Evolutionary conservation across 2,888 invertebrate genomes (phyloP).

Genomic region (Eubasilissa splendida): DNA sequence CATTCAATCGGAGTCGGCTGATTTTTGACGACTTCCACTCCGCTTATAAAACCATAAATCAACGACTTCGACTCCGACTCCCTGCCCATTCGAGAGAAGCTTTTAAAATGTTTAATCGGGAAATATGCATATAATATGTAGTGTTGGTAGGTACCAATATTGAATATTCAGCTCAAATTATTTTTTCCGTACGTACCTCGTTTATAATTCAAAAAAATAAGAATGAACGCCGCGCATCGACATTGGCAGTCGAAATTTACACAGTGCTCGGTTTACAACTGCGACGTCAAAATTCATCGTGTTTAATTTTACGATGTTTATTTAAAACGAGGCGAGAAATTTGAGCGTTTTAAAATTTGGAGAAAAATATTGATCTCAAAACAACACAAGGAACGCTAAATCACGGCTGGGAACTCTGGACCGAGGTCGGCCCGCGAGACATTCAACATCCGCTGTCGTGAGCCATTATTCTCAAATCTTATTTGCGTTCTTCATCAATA

Average conservation of each 20-base stretch:
- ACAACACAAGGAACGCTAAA: neutral
- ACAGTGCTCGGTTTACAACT: neutral
- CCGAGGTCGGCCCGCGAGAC: slow-evolving; percentile 5
- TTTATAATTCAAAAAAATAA: too few relatives aligned
- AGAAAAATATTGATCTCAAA: neutral
- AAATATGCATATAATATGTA: too few relatives aligned
- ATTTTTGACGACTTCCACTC: too few relatives aligned
- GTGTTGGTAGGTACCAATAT: too few relatives aligned
- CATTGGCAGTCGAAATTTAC: neutral
- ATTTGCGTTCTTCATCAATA: slow-evolving; percentile 32
- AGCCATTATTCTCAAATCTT: slow-evolving; percentile 46
- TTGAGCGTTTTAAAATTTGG: slow-evolving; percentile 2
- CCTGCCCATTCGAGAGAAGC: too few relatives aligned
- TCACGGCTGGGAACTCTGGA: slow-evolving; percentile 21
- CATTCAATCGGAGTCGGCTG: too few relatives aligned
- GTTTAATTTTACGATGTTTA: neutral
- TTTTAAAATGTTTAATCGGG: too few relatives aligned
- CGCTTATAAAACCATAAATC: too few relatives aligned
- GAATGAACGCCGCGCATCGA: too few relatives aligned
- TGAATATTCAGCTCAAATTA: too few relatives aligned
- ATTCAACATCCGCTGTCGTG: slow-evolving; percentile 36
- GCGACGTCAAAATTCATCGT: slow-evolving; percentile 7
- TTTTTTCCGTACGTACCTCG: too few relatives aligned
- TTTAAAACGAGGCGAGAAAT: neutral
- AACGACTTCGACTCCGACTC: too few relatives aligned